Conservation (phyloP, 2,888 invertebrate genomes). For the Drosophila pullipes region DNA sequence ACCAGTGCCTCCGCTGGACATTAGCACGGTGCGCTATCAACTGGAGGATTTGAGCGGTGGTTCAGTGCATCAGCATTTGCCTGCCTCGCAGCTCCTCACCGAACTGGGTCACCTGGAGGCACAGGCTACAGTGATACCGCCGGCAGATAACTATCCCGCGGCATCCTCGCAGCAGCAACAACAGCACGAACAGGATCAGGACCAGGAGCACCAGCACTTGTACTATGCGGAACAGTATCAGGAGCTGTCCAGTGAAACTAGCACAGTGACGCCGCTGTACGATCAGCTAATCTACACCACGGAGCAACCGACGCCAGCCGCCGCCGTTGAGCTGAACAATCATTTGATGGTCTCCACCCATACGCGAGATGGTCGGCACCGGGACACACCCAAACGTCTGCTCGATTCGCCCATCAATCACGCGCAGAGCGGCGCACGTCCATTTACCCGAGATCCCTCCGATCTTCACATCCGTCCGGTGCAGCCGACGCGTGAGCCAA, state of each 20-base stretch:
- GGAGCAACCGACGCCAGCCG: slow-evolving; percentile 35
- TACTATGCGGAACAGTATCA: slow-evolving; percentile 40
- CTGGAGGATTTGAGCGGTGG: slow-evolving; percentile 73
- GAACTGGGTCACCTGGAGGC: slow-evolving; percentile 66
- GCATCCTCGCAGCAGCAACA: slow-evolving; percentile 75
- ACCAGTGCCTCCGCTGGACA: slow-evolving; percentile 34
- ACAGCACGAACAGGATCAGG: slow-evolving; percentile 42
- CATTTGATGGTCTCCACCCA: slow-evolving; percentile 45
- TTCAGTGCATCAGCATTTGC: slow-evolving; percentile 72
- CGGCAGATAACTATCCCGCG: slow-evolving; percentile 75
- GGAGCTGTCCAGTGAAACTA: slow-evolving; percentile 44
- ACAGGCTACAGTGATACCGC: slow-evolving; percentile 57
- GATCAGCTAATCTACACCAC: slow-evolving; percentile 48
- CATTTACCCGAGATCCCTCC: slow-evolving; percentile 86
- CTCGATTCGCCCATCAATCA: slow-evolving; percentile 87
- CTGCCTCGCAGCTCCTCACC: slow-evolving; percentile 80
- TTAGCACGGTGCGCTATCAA: slow-evolving; percentile 74
- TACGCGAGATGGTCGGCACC: slow-evolving; percentile 48
- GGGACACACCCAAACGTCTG: slow-evolving; percentile 85
- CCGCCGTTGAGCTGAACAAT: slow-evolving; percentile 63
- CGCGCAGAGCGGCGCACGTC: slow-evolving; percentile 67
- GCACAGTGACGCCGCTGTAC: slow-evolving; percentile 38
- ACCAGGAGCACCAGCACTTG: background rate
- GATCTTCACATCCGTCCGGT: slow-evolving; percentile 72
- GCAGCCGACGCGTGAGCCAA: slow-evolving; percentile 65